Conservation (phyloP, 1,140 invertebrate genomes). For the Penaeus vannamei region DNA sequence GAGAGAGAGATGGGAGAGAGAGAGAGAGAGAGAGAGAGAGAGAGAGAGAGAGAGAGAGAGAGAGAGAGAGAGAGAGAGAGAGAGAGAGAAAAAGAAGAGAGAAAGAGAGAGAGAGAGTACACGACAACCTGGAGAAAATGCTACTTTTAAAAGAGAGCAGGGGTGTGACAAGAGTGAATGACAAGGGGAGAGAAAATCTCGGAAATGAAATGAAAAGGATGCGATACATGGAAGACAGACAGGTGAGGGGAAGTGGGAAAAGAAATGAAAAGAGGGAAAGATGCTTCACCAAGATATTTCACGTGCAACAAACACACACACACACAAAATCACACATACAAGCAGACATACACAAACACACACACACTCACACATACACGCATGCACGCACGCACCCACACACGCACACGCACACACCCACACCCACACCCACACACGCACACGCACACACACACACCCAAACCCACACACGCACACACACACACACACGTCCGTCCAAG, state of each 20-base stretch:
- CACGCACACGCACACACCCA: background rate
- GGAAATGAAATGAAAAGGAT: no score
- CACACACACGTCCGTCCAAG: background rate
- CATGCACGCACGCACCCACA: background rate
- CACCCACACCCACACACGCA: background rate
- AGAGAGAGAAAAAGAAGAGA: background rate
- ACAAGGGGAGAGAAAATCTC: no score
- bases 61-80: background rate
- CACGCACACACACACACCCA: background rate
- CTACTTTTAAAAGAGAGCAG: no score
- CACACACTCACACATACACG: background rate
- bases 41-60: background rate
- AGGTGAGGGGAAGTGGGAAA: background rate
- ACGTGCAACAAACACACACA: background rate
- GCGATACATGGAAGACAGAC: no score
- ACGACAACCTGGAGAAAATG: no score
- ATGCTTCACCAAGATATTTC: background rate
- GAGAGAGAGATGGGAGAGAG: background rate
- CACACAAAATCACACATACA: background rate
- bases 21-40: background rate
- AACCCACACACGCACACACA: background rate
- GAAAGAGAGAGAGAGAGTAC: background rate
- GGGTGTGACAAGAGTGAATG: no score
- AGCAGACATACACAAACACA: background rate
- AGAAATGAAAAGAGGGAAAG: background rate